Evolutionary conservation across 1,140 invertebrate genomes (phyloP).

Genomic region (Oscheius sp.): DNA sequence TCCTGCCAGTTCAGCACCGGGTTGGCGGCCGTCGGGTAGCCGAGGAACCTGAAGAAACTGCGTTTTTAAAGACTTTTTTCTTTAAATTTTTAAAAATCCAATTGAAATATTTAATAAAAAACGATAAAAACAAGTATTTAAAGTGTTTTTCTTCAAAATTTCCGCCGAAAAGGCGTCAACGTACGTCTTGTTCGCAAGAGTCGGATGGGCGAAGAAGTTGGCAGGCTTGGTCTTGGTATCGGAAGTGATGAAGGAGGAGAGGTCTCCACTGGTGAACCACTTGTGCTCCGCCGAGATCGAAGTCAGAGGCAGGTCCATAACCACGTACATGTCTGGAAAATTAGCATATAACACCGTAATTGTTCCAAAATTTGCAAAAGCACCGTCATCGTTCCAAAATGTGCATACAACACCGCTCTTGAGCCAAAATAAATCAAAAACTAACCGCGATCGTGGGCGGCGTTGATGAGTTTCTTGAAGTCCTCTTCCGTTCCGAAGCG

Average conservation of each 20-base stretch:
- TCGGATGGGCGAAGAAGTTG: not conserved
- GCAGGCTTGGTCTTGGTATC: not conserved
- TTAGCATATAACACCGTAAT: not conserved
- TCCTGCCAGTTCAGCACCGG: constrained; percentile 40
- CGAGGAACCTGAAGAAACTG: constrained; percentile 16
- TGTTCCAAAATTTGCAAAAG: no score
- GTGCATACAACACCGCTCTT: no score
- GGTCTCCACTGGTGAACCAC: constrained; percentile 18
- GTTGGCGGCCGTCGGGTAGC: constrained; percentile 16
- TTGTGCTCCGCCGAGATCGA: constrained; percentile 26
- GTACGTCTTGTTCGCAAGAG: not conserved
- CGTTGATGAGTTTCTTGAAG: constrained; percentile 49
- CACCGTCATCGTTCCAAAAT: no score
- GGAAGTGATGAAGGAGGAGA: not conserved
- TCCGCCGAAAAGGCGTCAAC: no score
- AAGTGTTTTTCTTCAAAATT: no score
- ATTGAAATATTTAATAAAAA: not conserved
- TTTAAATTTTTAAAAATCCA: not conserved
- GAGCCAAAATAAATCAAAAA: not conserved
- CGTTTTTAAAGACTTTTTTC: no score
- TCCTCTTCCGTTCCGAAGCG: constrained; percentile 52
- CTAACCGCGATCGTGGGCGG: constrained; percentile 42
- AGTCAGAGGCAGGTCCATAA: constrained; percentile 42
- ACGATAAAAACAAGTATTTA: no score
- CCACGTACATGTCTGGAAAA: constrained; percentile 35